Evolutionary conservation across 2,797 vertebrate genomes (phyloP).

Genomic region (Gymnoscopelus microlampas): DNA sequence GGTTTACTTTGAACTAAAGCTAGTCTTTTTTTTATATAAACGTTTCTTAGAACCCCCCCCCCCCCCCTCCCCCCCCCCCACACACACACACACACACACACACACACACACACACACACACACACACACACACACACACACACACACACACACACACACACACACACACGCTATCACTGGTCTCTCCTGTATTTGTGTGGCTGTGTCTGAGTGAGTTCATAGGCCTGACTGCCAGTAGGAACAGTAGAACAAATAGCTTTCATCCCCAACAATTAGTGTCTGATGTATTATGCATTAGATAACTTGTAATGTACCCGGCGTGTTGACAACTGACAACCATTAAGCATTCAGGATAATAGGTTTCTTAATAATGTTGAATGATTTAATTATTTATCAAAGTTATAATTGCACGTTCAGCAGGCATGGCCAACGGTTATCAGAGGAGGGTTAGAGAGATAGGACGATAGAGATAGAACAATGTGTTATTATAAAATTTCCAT

Average conservation of each 20-base stretch:
- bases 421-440: not conserved
- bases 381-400: conserved; percentile 34
- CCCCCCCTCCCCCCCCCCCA: no score
- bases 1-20: no score
- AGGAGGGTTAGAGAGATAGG: no score
- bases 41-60: no score
- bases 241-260: conserved; percentile 26
- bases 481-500: no score
- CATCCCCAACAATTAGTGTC: conserved; percentile 27
- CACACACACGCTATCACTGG: no score
- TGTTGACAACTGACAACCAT: conserved; percentile 31
- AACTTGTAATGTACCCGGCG: conserved; percentile 33
- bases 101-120: no score
- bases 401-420: not conserved
- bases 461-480: no score
- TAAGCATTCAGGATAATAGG: conserved; percentile 14
- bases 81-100: no score
- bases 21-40: no score
- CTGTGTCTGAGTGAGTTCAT: not conserved
- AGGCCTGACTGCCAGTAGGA: not conserved
- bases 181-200: not conserved
- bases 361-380: conserved; percentile 29
- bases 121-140: no score
- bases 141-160: no score
- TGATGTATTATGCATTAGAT: conserved; percentile 38